phyloP scores from a whole-genome alignment of 1,140 invertebrate genomes.

The Drosophila serrata region DNA sequence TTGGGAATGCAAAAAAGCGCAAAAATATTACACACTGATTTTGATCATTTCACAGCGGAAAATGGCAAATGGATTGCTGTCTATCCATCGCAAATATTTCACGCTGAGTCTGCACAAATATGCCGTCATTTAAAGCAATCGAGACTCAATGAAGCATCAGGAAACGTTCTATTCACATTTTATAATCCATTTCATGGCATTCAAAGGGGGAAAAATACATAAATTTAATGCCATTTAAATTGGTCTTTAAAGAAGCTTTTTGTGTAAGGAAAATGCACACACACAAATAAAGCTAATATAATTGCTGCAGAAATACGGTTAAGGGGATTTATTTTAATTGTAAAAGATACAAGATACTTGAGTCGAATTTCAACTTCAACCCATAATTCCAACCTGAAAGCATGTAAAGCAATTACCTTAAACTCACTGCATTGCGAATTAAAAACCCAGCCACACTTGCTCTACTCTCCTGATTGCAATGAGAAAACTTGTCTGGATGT shows the following conservation, averaged over 20 bases:
- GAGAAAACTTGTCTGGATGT: conserved; percentile 20
- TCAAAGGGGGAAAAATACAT: background rate
- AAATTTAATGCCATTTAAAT: background rate
- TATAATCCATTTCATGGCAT: conserved; percentile 4
- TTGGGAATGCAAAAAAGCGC: conserved; percentile 34
- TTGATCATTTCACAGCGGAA: conserved; percentile 41
- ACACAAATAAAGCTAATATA: background rate
- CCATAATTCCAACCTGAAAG: background rate
- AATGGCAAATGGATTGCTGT: conserved; percentile 33
- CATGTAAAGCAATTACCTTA: conserved; percentile 13
- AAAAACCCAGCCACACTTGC: conserved; percentile 14
- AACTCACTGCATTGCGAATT: conserved; percentile 10
- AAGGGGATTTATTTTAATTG: background rate
- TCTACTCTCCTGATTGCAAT: conserved; percentile 26
- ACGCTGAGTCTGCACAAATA: conserved; percentile 52
- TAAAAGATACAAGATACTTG: background rate
- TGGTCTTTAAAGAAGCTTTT: background rate
- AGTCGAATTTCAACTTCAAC: too few species aligned
- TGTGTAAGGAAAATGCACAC: background rate
- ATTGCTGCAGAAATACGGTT: background rate
- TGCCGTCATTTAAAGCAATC: conserved; percentile 15
- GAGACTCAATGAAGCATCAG: conserved; percentile 45
- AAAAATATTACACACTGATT: conserved; percentile 75
- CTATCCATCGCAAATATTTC: conserved; percentile 41
- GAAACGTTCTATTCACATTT: conserved; percentile 11